Base-by-base conservation (phyloP, 1,140 invertebrate genomes). In the Drosophila micromelanica region DNA sequence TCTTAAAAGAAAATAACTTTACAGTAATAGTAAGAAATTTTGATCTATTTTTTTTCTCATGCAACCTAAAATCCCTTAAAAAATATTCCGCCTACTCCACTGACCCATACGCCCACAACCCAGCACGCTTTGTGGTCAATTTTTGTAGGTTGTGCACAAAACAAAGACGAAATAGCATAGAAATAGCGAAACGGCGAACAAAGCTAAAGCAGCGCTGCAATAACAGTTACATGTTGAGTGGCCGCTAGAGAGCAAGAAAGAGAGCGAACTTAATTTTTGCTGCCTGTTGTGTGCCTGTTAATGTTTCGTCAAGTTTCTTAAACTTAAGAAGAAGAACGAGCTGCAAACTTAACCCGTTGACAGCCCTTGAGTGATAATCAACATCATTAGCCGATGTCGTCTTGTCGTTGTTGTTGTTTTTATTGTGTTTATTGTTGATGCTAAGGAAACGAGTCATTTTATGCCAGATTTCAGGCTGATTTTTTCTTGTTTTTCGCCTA, bases 401-500 rank as follows among this genome's bases (percentile, higher is more conserved):
- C n/a, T 37, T 37, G 52, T 54, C 13, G 5, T 20, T 63, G 2
- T 42, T 37, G 17, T 9, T 46, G 30, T 6, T 55, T 42, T 67
- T 42, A 30, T 32, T 11, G 40, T 40, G 35, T 27, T 59, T 27
- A 46, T 45, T n/a, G 45, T 45, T 13, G 15, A 30, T 17, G 35
- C 48, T 27, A 64, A 57, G 48, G 52, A 69, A 61, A 63, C 27
- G 43, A 57, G 67, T 79, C 67, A 79, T 78, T 76, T 73, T 57
- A 52, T 80, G 71, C 62, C 45, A 64, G 63, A 76, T 68, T 52
- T 35, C n/a, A n/a, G n/a, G n/a, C n/a, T n/a, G n/a, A 7, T 37
- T 5, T 32, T 61, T 2, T 15, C 1, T 3, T 23, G 37, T 37
- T 11, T 12, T 12, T 27, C 11, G 9, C 51, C 42, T 8, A 3